Conservation (phyloP, 2,113 vertebrate genomes). For the Dolichallabes microphthalmus region DNA sequence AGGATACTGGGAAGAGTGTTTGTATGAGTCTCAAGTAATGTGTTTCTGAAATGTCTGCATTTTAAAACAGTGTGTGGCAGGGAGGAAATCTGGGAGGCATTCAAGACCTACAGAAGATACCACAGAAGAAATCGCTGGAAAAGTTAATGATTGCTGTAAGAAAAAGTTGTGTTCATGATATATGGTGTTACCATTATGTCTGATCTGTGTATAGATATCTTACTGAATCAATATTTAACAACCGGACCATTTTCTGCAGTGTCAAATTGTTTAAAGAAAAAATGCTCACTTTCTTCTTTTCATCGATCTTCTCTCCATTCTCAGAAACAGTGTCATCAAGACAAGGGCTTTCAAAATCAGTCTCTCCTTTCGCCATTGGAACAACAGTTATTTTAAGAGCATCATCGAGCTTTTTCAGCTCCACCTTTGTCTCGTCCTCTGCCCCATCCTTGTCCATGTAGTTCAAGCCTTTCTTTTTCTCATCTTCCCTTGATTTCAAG, state of each 20-base stretch:
- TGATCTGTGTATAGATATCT: no score
- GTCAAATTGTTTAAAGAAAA: background rate
- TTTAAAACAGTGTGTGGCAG: no score
- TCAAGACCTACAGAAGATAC: no score
- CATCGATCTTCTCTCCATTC: constrained; percentile 64
- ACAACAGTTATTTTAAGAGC: constrained; percentile 54
- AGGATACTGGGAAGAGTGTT: no score
- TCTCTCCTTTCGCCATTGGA: constrained; percentile 86
- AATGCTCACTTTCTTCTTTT: constrained; percentile 57
- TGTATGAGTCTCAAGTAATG: no score
- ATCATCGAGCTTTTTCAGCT: constrained; percentile 48
- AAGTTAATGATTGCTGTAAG: no score
- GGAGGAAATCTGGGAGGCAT: no score
- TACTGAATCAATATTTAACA: background rate
- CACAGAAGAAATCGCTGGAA: no score
- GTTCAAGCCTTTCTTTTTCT: constrained; percentile 65
- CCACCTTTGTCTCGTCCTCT: constrained; percentile 60
- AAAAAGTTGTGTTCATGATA: no score
- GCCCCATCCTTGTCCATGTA: constrained; percentile 64
- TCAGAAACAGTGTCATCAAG: constrained; percentile 73
- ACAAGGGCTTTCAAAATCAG: constrained; percentile 76
- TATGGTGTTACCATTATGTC: background rate
- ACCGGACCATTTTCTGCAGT: background rate
- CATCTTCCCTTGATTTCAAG: constrained; percentile 50
- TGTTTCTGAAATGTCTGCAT: no score